These are phyloP conservation scores for Orthosia gracilis DNA, from an alignment of 2,888 invertebrate genomes.

Conservation along the genomic window DNA sequence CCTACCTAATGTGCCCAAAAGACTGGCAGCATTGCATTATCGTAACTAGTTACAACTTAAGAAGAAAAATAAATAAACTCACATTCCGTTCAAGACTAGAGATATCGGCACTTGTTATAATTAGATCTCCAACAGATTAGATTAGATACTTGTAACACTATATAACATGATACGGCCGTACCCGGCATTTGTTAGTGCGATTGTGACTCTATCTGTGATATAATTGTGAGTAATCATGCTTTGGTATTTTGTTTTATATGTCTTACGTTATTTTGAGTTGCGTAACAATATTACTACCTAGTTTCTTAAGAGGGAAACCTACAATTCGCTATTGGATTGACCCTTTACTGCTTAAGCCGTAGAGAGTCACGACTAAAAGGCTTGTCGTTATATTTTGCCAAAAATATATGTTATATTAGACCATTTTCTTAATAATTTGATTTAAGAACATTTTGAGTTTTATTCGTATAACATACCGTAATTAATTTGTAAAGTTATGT, in stretches of 20 bases:
- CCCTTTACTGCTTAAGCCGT: neutral
- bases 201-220: conserved; percentile 50
- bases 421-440: too few species aligned
- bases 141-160: conserved; percentile 67
- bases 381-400: too few species aligned
- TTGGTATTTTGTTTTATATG: neutral
- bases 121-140: conserved; percentile 64
- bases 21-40: too few species aligned
- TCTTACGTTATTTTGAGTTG: conserved; percentile 1
- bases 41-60: neutral
- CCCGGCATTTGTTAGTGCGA: conserved; percentile 46
- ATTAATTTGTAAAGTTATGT: too few species aligned
- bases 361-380: too few species aligned
- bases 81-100: conserved; percentile 7
- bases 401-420: too few species aligned
- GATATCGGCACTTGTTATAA: conserved; percentile 40
- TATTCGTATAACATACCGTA: too few species aligned
- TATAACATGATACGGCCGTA: conserved; percentile 61
- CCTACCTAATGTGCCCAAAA: too few species aligned
- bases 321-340: neutral
- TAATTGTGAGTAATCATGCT: conserved; percentile 36
- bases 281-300: conserved; percentile 3
- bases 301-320: neutral
- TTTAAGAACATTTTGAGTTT: too few species aligned
- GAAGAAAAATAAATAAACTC: conserved; percentile 3